Percentiles rank a stretch among this genome's conserved stretches.
These are phyloP conservation scores for Platichthys flesus DNA, from an alignment of 2,113 vertebrate genomes.

Conservation along the genomic window DNA sequence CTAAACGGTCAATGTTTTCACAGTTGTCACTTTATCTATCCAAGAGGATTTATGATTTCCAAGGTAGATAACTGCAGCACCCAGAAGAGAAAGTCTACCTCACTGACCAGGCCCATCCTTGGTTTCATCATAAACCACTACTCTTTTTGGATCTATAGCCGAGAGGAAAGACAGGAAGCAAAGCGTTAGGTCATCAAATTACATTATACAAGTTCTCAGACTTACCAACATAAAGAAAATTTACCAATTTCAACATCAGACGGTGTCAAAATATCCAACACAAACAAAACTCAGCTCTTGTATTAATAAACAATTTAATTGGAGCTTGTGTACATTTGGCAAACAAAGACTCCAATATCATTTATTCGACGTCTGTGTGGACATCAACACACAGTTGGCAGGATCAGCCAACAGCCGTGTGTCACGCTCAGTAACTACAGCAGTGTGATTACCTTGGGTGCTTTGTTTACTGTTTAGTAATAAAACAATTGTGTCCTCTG, in stretches of 20 bases:
- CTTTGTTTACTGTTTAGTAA: not conserved
- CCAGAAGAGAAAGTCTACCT: constrained; percentile 86
- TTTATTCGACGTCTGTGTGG: not conserved
- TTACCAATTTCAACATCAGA: not conserved
- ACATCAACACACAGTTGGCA: constrained; percentile 19
- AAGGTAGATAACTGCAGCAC: constrained; percentile 87
- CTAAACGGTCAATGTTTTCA: constrained; percentile 74
- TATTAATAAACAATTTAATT: not conserved
- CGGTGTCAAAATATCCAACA: not conserved
- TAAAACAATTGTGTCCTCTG: constrained; percentile 9
- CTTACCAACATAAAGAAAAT: not conserved
- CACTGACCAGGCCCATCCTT: constrained; percentile 94
- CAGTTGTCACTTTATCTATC: constrained; percentile 72
- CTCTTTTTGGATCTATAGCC: constrained; percentile 93
- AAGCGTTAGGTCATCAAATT: not conserved
- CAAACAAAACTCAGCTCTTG: too few species aligned
- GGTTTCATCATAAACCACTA: constrained; percentile 93
- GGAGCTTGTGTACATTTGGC: not conserved
- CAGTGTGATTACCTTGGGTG: not conserved
- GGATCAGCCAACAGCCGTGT: not conserved
- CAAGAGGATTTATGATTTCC: constrained; percentile 69
- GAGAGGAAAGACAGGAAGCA: constrained; percentile 43
- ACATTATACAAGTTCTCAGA: not conserved
- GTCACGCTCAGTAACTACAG: not conserved
- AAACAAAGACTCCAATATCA: not conserved